Evolutionary conservation across 23 tunicate species (phyloP).

Genomic region (Styela plicata): DNA sequence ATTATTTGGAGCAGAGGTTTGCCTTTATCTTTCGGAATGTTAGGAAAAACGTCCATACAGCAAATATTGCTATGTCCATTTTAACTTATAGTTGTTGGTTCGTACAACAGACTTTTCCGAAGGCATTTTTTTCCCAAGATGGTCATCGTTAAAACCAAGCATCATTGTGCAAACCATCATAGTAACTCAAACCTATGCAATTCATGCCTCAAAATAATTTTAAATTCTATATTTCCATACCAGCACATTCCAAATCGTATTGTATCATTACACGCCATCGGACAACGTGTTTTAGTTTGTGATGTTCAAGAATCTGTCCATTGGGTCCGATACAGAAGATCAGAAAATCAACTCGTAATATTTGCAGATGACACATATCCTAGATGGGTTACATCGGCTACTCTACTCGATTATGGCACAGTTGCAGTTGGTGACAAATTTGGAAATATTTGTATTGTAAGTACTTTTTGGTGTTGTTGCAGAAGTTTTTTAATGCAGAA

Average conservation of each 20-base stretch:
- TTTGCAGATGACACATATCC: constrained; percentile 99
- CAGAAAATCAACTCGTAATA: constrained; percentile 92
- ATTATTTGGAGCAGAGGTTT: no score
- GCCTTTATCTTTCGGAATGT: no score
- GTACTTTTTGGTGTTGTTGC: neutral
- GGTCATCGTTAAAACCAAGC: no score
- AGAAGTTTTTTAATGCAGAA: neutral
- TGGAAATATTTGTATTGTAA: constrained; percentile 83
- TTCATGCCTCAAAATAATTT: no score
- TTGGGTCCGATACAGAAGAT: constrained; percentile 87
- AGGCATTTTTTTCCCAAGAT: no score
- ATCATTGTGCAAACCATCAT: no score
- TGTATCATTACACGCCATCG: constrained; percentile 72
- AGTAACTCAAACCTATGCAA: no score
- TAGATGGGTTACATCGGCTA: constrained; percentile 90
- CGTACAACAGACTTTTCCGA: no score
- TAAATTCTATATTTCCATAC: neutral
- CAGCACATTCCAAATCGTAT: constrained; percentile 92
- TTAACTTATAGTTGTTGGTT: no score
- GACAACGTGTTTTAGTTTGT: constrained; percentile 87
- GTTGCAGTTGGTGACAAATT: constrained; percentile 96
- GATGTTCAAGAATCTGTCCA: constrained; percentile 94
- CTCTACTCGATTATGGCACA: constrained; percentile 86
- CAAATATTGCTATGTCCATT: no score
- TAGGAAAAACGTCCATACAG: no score